These are phyloP conservation scores for Megaceryle maxima DNA, from an alignment of 2,113 vertebrate genomes.

Conservation along the genomic window DNA sequence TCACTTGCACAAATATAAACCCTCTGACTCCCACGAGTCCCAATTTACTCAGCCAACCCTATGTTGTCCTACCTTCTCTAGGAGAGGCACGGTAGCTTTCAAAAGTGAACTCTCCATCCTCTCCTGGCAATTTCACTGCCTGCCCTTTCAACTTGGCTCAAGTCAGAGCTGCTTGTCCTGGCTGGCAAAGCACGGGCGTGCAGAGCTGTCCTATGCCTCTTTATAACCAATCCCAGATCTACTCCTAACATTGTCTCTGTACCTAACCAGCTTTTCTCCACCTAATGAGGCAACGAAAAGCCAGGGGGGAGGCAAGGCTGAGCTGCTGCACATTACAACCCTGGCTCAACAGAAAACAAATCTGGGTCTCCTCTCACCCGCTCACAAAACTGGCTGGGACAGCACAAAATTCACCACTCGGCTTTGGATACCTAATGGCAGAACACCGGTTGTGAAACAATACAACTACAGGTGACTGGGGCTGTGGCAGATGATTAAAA, in stretches of 20 bases:
- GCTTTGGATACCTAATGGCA: background rate
- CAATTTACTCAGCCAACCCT: background rate
- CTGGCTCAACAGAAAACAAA: background rate
- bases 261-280: background rate
- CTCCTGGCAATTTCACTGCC: background rate
- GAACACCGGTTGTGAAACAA: background rate
- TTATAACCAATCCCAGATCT: background rate
- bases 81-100: background rate
- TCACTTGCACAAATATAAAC: background rate
- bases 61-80: background rate
- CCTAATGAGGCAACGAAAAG: background rate
- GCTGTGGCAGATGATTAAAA: background rate
- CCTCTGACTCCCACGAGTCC: background rate
- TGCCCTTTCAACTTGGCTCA: background rate
- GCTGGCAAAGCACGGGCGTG: accelerated
- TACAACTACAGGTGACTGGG: background rate
- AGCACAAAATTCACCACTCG: too few relatives aligned
- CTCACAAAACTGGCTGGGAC: background rate
- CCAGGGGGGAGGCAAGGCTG: accelerated
- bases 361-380: accelerated
- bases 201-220: background rate
- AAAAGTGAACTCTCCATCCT: background rate
- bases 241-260: background rate
- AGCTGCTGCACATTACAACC: accelerated
- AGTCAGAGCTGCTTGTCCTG: accelerated